These are phyloP conservation scores for Notechis scutatus DNA, from an alignment of 2,113 vertebrate species.

Conservation along the genomic window DNA sequence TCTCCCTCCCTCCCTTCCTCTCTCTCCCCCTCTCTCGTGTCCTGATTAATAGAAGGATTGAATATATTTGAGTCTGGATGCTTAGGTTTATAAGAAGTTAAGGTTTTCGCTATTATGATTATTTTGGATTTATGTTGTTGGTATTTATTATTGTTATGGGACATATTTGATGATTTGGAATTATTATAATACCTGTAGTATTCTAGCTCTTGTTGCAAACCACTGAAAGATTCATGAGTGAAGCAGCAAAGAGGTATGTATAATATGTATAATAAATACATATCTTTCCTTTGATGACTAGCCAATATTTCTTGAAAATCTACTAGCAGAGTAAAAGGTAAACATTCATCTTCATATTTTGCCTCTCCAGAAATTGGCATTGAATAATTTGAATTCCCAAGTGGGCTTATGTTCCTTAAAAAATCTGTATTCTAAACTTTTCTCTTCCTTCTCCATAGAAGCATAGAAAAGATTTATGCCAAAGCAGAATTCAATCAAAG, in stretches of 20 bases:
- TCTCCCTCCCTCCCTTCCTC: no score
- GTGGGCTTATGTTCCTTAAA: neutral
- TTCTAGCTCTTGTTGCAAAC: neutral
- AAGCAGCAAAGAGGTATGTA: neutral
- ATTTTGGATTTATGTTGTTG: neutral
- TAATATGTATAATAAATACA: neutral
- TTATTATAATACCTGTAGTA: neutral
- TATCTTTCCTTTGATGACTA: neutral
- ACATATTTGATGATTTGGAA: neutral
- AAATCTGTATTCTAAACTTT: neutral
- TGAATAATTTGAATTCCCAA: neutral
- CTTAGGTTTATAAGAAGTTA: neutral
- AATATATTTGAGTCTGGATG: neutral
- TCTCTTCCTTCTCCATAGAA: neutral
- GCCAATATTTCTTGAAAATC: neutral
- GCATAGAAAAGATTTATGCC: neutral
- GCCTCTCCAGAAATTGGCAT: neutral
- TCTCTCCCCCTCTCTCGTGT: neutral
- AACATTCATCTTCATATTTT: neutral
- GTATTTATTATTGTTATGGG: neutral
- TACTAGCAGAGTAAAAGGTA: neutral
- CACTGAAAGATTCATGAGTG: neutral
- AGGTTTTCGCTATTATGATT: neutral
- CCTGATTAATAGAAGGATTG: neutral
- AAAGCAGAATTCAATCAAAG: neutral